These are phyloP conservation scores for Calliphora vomitoria DNA, from an alignment of 2,888 invertebrate genomes.

Conservation along the genomic window DNA sequence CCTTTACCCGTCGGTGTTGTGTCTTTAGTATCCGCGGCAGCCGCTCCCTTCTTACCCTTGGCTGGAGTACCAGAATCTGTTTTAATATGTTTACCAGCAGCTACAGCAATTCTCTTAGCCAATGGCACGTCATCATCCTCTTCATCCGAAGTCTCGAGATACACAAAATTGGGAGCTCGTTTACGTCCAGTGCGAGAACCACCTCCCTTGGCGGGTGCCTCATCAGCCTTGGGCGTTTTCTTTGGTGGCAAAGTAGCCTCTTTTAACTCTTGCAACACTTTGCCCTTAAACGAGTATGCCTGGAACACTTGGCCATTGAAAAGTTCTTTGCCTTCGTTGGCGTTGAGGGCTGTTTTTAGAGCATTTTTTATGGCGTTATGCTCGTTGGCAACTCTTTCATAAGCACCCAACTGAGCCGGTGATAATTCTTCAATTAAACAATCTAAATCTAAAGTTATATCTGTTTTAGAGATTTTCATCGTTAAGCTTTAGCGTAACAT, in stretches of 20 bases:
- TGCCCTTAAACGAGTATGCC: constrained; percentile 87
- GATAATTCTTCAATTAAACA: constrained; percentile 90
- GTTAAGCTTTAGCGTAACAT: constrained; percentile 51
- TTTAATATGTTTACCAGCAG: constrained; percentile 77
- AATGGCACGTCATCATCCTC: constrained; percentile 85
- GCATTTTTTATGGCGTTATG: constrained; percentile 88
- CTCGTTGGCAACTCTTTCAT: constrained; percentile 88
- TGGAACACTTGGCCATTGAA: constrained; percentile 88
- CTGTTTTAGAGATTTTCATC: constrained; percentile 81
- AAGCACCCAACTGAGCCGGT: constrained; percentile 87
- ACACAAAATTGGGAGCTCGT: constrained; percentile 80
- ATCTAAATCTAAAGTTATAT: constrained; percentile 87
- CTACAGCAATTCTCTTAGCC: constrained; percentile 84
- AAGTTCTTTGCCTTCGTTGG: constrained; percentile 87
- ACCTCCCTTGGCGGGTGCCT: constrained; percentile 64
- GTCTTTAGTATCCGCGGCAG: constrained; percentile 35
- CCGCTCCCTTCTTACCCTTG: constrained; percentile 40
- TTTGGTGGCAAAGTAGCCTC: constrained; percentile 82
- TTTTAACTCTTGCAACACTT: constrained; percentile 82
- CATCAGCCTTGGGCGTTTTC: constrained; percentile 78
- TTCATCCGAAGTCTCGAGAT: constrained; percentile 84
- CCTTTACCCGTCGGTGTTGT: constrained; percentile 25
- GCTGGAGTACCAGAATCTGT: constrained; percentile 69
- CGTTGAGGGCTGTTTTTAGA: constrained; percentile 84
- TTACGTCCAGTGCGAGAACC: constrained; percentile 77